Evolutionary conservation across 2,888 invertebrate species (phyloP).

Genomic region (Trichogramma evanescens): DNA sequence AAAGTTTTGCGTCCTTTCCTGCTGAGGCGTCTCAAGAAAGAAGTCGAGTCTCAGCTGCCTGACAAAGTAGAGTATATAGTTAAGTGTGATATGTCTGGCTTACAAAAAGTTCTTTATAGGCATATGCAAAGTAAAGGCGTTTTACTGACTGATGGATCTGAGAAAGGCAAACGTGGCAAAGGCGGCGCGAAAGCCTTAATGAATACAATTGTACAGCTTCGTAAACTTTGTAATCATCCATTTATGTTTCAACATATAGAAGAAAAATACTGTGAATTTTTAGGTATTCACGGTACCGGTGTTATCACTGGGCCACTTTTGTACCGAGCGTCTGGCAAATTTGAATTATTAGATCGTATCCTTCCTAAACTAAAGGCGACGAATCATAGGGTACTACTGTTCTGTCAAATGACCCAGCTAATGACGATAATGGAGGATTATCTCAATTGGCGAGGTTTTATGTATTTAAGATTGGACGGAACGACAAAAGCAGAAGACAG

Average conservation of each 20-base stretch:
- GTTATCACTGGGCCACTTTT: constrained; percentile 83
- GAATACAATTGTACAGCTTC: constrained; percentile 98
- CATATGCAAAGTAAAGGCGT: constrained; percentile 98
- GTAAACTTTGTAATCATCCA: constrained; percentile 98
- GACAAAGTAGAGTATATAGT: constrained; percentile 98
- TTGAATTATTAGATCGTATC: constrained; percentile 94
- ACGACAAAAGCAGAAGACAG: constrained; percentile 98
- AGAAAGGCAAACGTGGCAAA: constrained; percentile 89
- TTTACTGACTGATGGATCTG: constrained; percentile 89
- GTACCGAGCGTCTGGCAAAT: constrained; percentile 92
- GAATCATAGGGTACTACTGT: constrained; percentile 89
- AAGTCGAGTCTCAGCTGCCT: constrained; percentile 97
- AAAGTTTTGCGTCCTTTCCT: constrained; percentile 97
- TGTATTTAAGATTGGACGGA: constrained; percentile 91
- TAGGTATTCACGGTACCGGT: constrained; percentile 65
- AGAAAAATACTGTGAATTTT: constrained; percentile 91
- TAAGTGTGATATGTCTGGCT: constrained; percentile 97
- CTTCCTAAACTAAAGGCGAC: constrained; percentile 90
- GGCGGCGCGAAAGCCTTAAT: constrained; percentile 94
- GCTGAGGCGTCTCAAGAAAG: constrained; percentile 93
- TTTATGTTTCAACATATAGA: constrained; percentile 99
- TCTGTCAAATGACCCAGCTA: constrained; percentile 99
- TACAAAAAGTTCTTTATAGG: constrained; percentile 89
- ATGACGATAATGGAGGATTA: constrained; percentile 99
- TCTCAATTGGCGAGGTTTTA: constrained; percentile 80